Evolutionary conservation across 2,888 invertebrate species (phyloP), one percentile per base, ranked within the genome.

Genomic region (Melanostoma scalare): DNA sequence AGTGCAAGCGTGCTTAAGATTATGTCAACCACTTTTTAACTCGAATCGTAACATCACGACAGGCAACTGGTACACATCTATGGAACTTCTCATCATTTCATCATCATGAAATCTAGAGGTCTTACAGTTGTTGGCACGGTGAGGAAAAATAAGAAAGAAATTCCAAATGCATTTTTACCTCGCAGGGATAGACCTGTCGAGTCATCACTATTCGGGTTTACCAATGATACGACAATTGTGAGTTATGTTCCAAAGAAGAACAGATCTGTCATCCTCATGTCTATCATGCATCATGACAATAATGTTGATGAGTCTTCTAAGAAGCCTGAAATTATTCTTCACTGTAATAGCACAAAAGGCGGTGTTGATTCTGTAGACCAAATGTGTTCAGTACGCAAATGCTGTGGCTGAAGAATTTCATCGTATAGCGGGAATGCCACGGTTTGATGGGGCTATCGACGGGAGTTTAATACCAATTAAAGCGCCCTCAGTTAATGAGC

Each of bases 271-370:
- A 56, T 56, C 36, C 56, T 56, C 36, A 3, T 56, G 35, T 56
- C 56, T 10, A 38, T 38, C 56, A 36, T 38, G 56, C 56, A 56
- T 20, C 56, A 56, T 56, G 40, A 56, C 38, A 56, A 56, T 38
- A 42, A 8, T n/a, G n/a, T 42, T 42, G 42, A 42, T 42, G 42
- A 42, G 3, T 42, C 42, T 3, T 9, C 42, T 42, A 42, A 42
- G 9, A 42, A 42, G 42, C 42, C 42, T 9, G 42, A 42, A 9
- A 42, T 42, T 42, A 42, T 42, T 9, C 6, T 42, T 8, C 42
- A 42, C n/a, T 42, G 3, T 42, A 42, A 42, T 42, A n/a, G n/a
- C 42, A 42, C 42, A 8, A 42, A 42, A 42, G 42, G 42, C n/a
- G 42, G 42, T 3, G 42, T 42, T 42, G 42, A 42, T n/a, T 6